Base-by-base conservation (phyloP, 2,113 vertebrate species). In the Xenus cinereus region DNA sequence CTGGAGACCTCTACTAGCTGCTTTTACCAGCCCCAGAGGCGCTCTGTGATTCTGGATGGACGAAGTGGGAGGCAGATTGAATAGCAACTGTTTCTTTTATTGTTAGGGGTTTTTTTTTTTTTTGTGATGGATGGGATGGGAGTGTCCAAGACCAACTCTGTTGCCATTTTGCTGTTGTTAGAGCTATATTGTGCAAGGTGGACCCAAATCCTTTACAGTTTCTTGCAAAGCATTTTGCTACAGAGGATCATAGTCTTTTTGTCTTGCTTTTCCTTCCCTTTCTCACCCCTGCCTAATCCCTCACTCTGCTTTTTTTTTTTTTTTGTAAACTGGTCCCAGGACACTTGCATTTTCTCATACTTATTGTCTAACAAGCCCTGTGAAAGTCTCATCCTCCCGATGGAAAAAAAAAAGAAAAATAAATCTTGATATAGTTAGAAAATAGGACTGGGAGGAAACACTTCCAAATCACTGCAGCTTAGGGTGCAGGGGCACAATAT, bases 1-100 rank as follows among this genome's bases (percentile, higher is more conserved):
- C 98, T 99, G 81, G 99, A 99, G 96, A 99, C 99, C 13, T 99
- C 99, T 5, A 99, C 99, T 84, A 99, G 99, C 98, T 99, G 99
- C 98, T 99, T 99, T 97, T 99, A 99, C 92, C 99, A 99, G 97
- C 99, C 99, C 10, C 99, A 99, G 98, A 98, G 99, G 95, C 98
- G 99, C 87, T 99, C 99, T 3, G 99, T 99, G 98, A 99, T 99
- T 96, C 98, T 99, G 93, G 99, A 99, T 93, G 99, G 98, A 98
- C 98, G 99, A 97, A 99, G 98, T 76, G 99, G 98, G 92, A 98
- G 99, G 80, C 99, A 99, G 96, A 99, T 99, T 9, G 99, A 99
- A 96, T 99, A 97, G 97, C 26, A 83, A n/a, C 72, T 54, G 77
- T 57, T 93, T 57, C 69, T 78, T 54, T 32, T 59, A 14, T 67